Base-by-base conservation (phyloP, 1,140 invertebrate species). In the Druon quercuslanigerum region DNA sequence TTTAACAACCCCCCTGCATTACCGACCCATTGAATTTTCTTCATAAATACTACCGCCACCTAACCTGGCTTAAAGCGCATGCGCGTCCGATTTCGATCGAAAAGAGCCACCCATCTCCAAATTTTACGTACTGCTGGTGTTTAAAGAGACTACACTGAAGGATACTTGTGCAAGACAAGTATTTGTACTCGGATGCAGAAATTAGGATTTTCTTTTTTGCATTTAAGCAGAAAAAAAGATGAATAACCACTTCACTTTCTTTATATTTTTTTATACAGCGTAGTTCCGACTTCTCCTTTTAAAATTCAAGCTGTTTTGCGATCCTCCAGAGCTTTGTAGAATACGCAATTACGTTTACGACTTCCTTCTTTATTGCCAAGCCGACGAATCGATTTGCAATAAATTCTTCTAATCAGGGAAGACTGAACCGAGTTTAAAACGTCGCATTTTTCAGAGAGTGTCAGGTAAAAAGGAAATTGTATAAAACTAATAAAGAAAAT, bases 51-150 rank as follows among this genome's bases (percentile, higher is more conserved):
- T 85, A 73, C 71, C 83, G 87, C 87, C 85, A 81, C 79, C 87
- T 89, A 77, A 13, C 20, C n/a, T 13, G 74, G 16, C 75, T 13
- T 1, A 89, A 70, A 75, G 84, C 89, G 89, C 89, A 90, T 89
- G 89, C 87, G 88, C 88, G 79, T 78, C 76, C 72, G 56, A 72
- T 83, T 88, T 88, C 87, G 87, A 88, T 89, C 87, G 84, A 56
- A 75, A 85, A 79, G 77, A 79, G 60, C 76, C 79, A 57, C 60
- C 51, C 71, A 50, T 72, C 51, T 50, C 51, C 50, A 40, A 72
- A 72, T 76, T 79, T 70, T 76, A 71, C 46, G 25, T 66, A 66
- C 60, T 46, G 33, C n/a, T 33, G 60, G 25, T 66, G 25, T 66
- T 66, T 46, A 16, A 40, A 40, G 33, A 66, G 60, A 40, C 60